Evolutionary conservation across 1,140 invertebrate species (phyloP), one percentile per base, ranked within the genome.

Genomic region (Calephelis virginiensis): DNA sequence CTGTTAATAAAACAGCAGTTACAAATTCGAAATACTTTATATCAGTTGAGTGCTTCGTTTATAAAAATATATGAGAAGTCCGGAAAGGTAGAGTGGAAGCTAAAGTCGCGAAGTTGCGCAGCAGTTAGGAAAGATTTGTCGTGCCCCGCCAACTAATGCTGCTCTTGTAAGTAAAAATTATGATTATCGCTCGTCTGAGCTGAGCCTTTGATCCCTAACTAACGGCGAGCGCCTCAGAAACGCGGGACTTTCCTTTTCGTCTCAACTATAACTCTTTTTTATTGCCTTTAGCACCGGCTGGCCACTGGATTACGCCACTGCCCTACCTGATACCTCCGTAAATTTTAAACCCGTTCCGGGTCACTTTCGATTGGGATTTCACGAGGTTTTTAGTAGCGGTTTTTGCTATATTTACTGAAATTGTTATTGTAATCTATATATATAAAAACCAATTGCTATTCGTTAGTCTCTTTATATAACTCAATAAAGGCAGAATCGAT

Each of bases 91-190:
- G 63, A 83, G 76, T 78, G 68, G 72, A 88, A 28, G 8, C 40
- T 43, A 43, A 43, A 43, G 88, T 88, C 86, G 83, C 81, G 79
- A 89, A 90, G 86, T 89, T 85, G 76, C 70, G 68, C 63, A 77
- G 84, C 84, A 87, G 82, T 90, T 89, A 89, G 80, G 78, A 61
- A 86, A 89, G 86, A 89, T 89, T 89, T 90, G 88, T 89, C 86
- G 86, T 73, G 68, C 70, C 76, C 75, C 77, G 78, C 74, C 79
- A 71, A 71, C 85, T 89, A 88, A 88, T 88, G 81, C 83, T 71
- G 70, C 77, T 82, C 83, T 89, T 85, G 88, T 90, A 90, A 90
- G 85, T 91, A 91, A 91, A 91, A 91, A 91, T 91, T 91, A 91
- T 91, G 89, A 91, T 91, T 91, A 91, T 91, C 85, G 86, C 85